A percentile compares a stretch with the other conserved stretches of the same genome.
phyloP scores from a whole-genome alignment of 2,888 invertebrate genomes.

The Bruchidius siliquastri region DNA sequence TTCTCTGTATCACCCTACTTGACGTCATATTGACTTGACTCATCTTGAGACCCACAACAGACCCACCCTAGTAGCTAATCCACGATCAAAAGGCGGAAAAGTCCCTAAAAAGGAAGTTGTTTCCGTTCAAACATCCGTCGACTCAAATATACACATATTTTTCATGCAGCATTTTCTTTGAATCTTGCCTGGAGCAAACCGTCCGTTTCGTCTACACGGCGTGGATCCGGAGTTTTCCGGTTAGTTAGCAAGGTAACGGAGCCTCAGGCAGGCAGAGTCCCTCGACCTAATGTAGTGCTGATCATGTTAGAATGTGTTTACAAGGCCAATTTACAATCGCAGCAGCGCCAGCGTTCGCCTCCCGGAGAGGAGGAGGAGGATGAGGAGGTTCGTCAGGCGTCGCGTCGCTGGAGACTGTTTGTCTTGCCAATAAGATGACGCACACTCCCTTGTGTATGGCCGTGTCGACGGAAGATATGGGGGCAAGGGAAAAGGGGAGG shows the following conservation, averaged over 20 bases:
- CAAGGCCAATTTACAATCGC: conserved; percentile 49
- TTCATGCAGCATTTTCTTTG: not conserved
- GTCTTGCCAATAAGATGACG: conserved; percentile 46
- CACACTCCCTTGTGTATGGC: conserved; percentile 22
- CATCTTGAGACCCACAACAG: too few species aligned
- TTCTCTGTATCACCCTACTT: too few species aligned
- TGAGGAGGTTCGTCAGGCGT: conserved; percentile 42
- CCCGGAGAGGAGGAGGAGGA: too few species aligned
- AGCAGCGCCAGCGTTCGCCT: conserved; percentile 44
- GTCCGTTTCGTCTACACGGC: not conserved
- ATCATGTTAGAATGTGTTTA: conserved; percentile 52
- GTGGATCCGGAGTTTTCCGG: conserved; percentile 35
- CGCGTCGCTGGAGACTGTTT: conserved; percentile 33
- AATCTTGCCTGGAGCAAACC: not conserved
- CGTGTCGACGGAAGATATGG: not conserved
- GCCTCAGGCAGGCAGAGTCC: conserved; percentile 24
- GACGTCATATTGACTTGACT: too few species aligned
- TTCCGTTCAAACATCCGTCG: not conserved
- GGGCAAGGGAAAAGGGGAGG: not conserved
- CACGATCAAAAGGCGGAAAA: not conserved
- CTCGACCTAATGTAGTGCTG: conserved; percentile 49
- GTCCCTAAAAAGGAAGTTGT: not conserved
- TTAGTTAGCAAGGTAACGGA: conserved; percentile 47
- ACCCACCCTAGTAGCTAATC: too few species aligned
- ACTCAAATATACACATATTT: not conserved